Percentiles rank a stretch among this genome's conserved stretches.
These are phyloP conservation scores for Crypturellus tataupa DNA, from an alignment of 2,797 vertebrate species.

Conservation along the genomic window DNA sequence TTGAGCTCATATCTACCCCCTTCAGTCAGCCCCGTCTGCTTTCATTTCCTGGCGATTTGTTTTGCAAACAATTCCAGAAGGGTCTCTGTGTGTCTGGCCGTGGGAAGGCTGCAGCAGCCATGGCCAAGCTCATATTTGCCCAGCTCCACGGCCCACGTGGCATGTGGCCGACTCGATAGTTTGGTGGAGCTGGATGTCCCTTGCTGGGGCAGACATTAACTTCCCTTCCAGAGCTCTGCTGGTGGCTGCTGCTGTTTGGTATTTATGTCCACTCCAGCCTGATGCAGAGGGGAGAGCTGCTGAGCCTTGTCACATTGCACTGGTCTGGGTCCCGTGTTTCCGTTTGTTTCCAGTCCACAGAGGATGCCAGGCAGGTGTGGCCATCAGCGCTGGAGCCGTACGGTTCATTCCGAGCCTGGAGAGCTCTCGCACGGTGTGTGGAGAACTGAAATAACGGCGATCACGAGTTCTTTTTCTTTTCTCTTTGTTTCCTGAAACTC, in stretches of 20 bases:
- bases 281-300: neutral
- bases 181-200: neutral
- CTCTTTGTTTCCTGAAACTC: neutral
- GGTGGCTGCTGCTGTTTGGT: neutral
- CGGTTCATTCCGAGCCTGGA: neutral
- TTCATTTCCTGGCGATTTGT: neutral
- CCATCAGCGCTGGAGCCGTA: neutral
- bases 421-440: neutral
- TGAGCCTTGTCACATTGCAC: rapidly evolving
- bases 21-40: neutral
- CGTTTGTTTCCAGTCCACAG: neutral
- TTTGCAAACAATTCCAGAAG: neutral
- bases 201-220: neutral
- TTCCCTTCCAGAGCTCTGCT: neutral
- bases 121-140: neutral
- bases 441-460: neutral
- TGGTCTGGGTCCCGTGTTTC: neutral
- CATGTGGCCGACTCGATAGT: neutral
- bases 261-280: neutral
- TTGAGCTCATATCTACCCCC: neutral
- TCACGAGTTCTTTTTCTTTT: neutral
- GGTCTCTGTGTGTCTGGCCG: neutral
- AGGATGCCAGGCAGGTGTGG: neutral
- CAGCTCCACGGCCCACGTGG: neutral
- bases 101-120: neutral